These are phyloP conservation scores for Menura novaehollandiae DNA, from an alignment of 2,113 vertebrate genomes.

Conservation along the genomic window DNA sequence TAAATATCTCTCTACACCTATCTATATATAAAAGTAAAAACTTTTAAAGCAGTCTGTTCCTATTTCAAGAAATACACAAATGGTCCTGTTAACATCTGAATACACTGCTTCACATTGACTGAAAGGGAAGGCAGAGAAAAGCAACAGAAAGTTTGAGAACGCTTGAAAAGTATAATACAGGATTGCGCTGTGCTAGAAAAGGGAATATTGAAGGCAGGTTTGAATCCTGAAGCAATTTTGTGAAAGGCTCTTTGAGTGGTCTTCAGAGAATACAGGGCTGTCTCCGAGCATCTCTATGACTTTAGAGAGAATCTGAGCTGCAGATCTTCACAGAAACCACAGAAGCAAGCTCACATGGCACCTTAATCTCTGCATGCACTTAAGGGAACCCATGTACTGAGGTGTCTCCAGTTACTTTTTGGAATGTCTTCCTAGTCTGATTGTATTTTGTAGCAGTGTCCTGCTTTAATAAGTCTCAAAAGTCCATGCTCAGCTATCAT, in stretches of 20 bases:
- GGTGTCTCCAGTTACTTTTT: background rate
- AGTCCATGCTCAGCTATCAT: background rate
- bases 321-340: background rate
- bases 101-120: background rate
- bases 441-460: background rate
- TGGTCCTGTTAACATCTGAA: background rate
- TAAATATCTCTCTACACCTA: conserved; percentile 1
- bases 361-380: background rate
- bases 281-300: background rate
- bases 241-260: background rate
- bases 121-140: background rate
- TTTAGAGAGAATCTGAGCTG: background rate
- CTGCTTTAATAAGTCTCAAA: background rate
- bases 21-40: conserved; percentile 17
- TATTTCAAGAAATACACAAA: background rate
- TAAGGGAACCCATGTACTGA: background rate
- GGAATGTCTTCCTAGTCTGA: background rate
- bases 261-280: background rate
- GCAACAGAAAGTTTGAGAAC: background rate
- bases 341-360: background rate
- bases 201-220: background rate
- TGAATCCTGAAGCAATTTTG: background rate
- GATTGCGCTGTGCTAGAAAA: background rate
- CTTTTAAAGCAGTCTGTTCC: background rate
- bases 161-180: background rate